Evolutionary conservation across 1,140 invertebrate genomes (phyloP), one percentile per base, ranked within the genome.

Genomic region (Ostrea edulis): DNA sequence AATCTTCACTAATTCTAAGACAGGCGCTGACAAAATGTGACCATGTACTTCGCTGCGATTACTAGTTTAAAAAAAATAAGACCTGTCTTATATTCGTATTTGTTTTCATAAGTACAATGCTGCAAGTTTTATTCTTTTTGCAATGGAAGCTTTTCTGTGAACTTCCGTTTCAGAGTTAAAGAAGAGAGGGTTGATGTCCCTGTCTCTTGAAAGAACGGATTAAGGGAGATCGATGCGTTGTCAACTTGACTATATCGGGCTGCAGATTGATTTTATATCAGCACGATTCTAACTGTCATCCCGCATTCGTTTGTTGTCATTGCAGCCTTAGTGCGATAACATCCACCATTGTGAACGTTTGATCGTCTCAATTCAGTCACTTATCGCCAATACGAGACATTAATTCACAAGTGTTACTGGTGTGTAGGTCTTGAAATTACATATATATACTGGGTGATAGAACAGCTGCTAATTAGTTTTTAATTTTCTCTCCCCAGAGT

Each of bases 221-320:
- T 77, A 77, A 29, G 25, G 68, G 68, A 71, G 68, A 77, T 77
- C 68, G 68, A 77, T 77, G 68, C 68, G 68, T 77, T 77, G 68
- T 77, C 68, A 77, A 77, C 68, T 25, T 77, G 68, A 14, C 25
- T 22, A 25, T 77, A 77, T 77, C 29, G 29, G 68, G 22, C 22
- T 14, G 68, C 8, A 77, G 68, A 77, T 77, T 77, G 68, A 77
- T 77, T 77, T 77, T 77, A 35, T 77, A 77, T 77, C 68, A 35
- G 68, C 68, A 77, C 68, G 68, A 35, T 77, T 77, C 68, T 77
- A 77, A 77, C 68, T 77, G 68, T 77, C 68, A 77, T 77, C 68
- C 68, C 14, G 29, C 25, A 25, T 77, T 77, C 68, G 0, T 25
- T 77, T 29, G 68, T 35, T 77, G 68, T 77, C 68, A 77, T 77